Base-by-base conservation (phyloP, 1,140 invertebrate genomes). In the Odontomachus brunneus region DNA sequence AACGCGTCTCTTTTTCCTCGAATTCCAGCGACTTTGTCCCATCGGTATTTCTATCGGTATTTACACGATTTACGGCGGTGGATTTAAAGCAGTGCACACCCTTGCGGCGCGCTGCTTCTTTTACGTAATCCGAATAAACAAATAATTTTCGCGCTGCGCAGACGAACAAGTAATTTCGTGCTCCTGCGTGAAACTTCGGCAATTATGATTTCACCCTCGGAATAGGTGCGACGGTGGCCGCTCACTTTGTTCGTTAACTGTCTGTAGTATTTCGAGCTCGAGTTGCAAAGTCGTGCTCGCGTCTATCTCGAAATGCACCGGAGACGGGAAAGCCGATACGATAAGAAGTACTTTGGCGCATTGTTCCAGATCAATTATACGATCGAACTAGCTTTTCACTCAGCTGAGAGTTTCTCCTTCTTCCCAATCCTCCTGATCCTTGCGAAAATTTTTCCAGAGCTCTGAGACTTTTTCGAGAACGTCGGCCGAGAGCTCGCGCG, bases 21-120 rank as follows among this genome's bases (percentile, higher is more conserved):
- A 57, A 80, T 80, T 80, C 33, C 51, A 55, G 7, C 33, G 33
- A 57, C 33, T 69, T 24, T 57, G n/a, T n/a, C n/a, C n/a, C 75
- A 48, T 57, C 14, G 75, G 22, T 80, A 69, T 80, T 80, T 69
- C 67, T 59, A 22, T 48, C n/a, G 75, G 33, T 80, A 69, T 80
- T 80, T 69, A 51, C 44, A 22, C 48, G 49, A 69, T 69, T 69
- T 26, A 29, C 66, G 9, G 11, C 22, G 51, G 3, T 19, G n/a
- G 29, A n/a, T n/a, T n/a, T n/a, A 57, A 69, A n/a, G 29, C 14
- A 38, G 67, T 69, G 7, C 17, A n/a, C n/a, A n/a, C n/a, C n/a
- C n/a, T n/a, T 22, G 19, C 19, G 53, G 55, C 51, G 49, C 38
- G 67, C 17, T 44, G 55, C 33, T 5, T 5, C 5, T 33, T 69